phyloP scores from a whole-genome alignment of 1,140 invertebrate species.

The Lethrus apterus region DNA sequence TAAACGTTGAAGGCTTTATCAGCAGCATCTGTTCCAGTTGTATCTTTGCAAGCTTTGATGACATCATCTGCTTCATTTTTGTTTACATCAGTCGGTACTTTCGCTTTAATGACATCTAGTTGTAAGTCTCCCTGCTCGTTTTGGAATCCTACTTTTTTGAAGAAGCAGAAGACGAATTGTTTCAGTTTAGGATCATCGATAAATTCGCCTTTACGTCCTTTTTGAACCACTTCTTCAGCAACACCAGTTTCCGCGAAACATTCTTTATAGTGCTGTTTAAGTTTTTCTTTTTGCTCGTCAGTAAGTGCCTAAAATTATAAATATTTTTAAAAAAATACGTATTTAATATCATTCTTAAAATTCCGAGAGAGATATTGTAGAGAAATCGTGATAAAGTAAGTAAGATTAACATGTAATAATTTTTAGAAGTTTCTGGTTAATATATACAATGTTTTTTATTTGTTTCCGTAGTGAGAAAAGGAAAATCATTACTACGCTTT shows the following conservation, averaged over 20 bases:
- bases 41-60: not conserved
- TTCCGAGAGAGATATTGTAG: too few species aligned
- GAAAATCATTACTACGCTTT: too few species aligned
- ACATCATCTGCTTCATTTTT: constrained; percentile 22
- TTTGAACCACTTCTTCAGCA: constrained; percentile 34
- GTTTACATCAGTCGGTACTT: constrained; percentile 38
- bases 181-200: constrained; percentile 40
- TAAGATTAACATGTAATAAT: too few species aligned
- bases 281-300: constrained; percentile 45
- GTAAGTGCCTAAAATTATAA: constrained; percentile 39
- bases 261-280: constrained; percentile 42
- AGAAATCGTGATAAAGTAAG: too few species aligned
- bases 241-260: constrained; percentile 41
- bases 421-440: too few species aligned
- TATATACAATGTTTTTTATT: too few species aligned
- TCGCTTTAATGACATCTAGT: constrained; percentile 37
- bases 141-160: constrained; percentile 41
- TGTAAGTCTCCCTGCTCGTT: constrained; percentile 39
- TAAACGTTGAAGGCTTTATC: not conserved
- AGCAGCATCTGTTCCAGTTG: not conserved
- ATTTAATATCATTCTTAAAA: too few species aligned
- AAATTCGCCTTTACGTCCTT: constrained; percentile 40
- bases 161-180: constrained; percentile 42
- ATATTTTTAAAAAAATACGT: too few species aligned
- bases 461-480: too few species aligned